Conservation (phyloP, 2,797 vertebrate genomes). For the Moxostoma hubbsi region DNA sequence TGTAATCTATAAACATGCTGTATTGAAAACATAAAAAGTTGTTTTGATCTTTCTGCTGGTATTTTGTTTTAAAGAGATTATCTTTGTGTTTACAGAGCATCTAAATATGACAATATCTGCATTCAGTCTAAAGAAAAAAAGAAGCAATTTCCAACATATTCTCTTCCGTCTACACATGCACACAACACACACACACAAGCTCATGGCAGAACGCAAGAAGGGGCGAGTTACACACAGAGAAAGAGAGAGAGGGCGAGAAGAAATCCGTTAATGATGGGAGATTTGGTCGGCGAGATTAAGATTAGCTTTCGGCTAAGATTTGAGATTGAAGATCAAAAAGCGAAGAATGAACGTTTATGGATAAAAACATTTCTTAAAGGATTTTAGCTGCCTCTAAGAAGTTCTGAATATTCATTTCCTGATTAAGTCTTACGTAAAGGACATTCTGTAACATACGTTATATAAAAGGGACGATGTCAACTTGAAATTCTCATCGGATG, state of each 20-base stretch:
- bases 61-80: constrained; percentile 72
- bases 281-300: constrained; percentile 79
- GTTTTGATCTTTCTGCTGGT: constrained; percentile 57
- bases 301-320: constrained; percentile 79
- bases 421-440: constrained; percentile 30
- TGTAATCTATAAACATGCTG: constrained; percentile 41
- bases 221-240: not conserved
- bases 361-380: constrained; percentile 27
- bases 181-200: no score
- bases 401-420: constrained; percentile 38
- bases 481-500: no score
- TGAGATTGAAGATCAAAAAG: constrained; percentile 68
- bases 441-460: not conserved
- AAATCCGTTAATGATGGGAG: constrained; percentile 70
- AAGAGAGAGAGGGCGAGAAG: constrained; percentile 21
- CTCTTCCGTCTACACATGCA: constrained; percentile 13
- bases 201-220: not conserved
- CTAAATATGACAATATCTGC: constrained; percentile 57
- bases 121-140: constrained; percentile 12
- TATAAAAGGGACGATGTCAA: not conserved
- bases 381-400: constrained; percentile 45
- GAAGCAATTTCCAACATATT: constrained; percentile 19
- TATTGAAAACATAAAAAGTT: constrained; percentile 49
- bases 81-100: constrained; percentile 62
- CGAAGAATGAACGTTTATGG: constrained; percentile 62